These are phyloP conservation scores for Drosophila athabasca DNA, from an alignment of 1,140 invertebrate species.

Conservation along the genomic window DNA sequence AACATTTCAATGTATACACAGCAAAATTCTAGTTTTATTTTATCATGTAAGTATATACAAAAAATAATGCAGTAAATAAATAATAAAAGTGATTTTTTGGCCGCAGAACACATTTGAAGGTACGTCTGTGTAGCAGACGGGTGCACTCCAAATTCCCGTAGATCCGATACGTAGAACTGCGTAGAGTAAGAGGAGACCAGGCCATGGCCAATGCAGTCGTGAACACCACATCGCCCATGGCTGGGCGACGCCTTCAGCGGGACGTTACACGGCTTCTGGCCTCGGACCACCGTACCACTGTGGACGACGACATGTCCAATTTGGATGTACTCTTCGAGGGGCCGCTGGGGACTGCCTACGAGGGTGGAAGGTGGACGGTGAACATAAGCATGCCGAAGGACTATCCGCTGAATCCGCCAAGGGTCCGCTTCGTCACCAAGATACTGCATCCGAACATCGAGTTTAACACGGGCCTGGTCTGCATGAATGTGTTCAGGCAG, in stretches of 20 bases:
- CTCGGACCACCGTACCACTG: conserved; percentile 99
- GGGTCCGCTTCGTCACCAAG: conserved; percentile 99
- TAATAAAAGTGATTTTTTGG: background rate
- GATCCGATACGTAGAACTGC: conserved; percentile 55
- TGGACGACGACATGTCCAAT: conserved; percentile 98
- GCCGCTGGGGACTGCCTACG: conserved; percentile 98
- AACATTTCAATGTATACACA: conserved; percentile 54
- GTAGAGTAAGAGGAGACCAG: conserved; percentile 42
- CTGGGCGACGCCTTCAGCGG: conserved; percentile 99
- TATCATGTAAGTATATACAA: conserved; percentile 51
- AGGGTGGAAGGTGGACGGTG: conserved; percentile 99
- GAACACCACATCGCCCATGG: conserved; percentile 99
- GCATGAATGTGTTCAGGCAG: conserved; percentile 99
- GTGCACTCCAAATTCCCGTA: conserved; percentile 69
- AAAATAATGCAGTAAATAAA: background rate
- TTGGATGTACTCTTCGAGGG: conserved; percentile 99
- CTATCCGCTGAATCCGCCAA: conserved; percentile 99
- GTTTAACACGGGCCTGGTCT: conserved; percentile 99
- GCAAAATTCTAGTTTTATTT: conserved; percentile 72
- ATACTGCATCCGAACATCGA: conserved; percentile 99
- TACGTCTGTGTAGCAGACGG: conserved; percentile 70
- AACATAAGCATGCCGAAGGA: conserved; percentile 99
- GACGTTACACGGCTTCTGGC: conserved; percentile 99
- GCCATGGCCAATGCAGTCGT: conserved; percentile 61
- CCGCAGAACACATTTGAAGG: conserved; percentile 68